phyloP scores from a whole-genome alignment of 1,140 invertebrate species.

The Phymorhynchus buccinoides region DNA sequence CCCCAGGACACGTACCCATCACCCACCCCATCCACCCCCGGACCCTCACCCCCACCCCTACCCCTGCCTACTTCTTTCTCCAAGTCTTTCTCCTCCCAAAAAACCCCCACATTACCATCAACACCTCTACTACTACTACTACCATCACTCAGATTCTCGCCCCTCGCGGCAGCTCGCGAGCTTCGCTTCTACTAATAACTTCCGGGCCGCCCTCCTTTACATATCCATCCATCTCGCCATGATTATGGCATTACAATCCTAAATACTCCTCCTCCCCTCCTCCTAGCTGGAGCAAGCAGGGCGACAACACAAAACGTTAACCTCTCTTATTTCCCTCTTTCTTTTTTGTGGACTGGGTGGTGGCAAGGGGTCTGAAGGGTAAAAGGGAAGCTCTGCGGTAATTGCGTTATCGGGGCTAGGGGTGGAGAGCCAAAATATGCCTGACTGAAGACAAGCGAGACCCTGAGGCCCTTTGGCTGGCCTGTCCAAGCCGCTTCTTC shows the following conservation, averaged over 20 bases:
- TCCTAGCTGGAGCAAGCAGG: too few relatives aligned
- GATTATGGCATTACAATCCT: slow-evolving; percentile 41
- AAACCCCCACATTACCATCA: neutral
- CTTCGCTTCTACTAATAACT: neutral
- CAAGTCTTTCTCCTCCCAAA: neutral
- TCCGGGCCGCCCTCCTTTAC: neutral
- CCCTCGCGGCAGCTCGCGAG: neutral
- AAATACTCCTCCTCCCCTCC: too few relatives aligned
- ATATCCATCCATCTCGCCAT: neutral
- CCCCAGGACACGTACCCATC: too few relatives aligned
- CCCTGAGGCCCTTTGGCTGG: neutral
- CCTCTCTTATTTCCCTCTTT: slow-evolving; percentile 30
- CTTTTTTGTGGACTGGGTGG: neutral
- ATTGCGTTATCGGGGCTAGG: slow-evolving; percentile 38
- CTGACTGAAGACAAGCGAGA: slow-evolving; percentile 32
- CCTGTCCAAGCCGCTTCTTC: slow-evolving; percentile 29
- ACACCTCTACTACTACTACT: too few relatives aligned
- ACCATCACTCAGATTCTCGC: neutral
- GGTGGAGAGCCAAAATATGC: too few relatives aligned
- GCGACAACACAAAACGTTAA: slow-evolving; percentile 40
- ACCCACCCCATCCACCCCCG: neutral
- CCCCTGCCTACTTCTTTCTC: neutral
- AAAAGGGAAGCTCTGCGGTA: slow-evolving; percentile 12
- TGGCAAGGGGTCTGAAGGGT: too few relatives aligned
- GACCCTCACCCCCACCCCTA: neutral